These are phyloP conservation scores for Aptenodytes forsteri DNA, from an alignment of 2,113 vertebrate species.

Conservation along the genomic window DNA sequence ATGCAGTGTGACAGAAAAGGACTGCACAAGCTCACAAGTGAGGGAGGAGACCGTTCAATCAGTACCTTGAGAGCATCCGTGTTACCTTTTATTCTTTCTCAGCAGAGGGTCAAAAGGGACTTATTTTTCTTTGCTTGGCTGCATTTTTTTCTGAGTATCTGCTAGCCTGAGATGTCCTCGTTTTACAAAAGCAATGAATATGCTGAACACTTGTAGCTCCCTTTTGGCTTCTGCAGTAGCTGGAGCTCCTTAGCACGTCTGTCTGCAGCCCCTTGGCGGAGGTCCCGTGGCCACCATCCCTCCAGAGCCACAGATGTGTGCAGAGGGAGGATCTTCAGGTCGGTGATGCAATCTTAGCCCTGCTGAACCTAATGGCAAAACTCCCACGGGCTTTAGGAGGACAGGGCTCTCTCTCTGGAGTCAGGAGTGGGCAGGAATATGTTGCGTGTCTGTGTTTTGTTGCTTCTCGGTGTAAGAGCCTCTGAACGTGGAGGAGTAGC, in stretches of 20 bases:
- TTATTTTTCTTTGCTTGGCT: background rate
- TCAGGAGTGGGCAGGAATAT: background rate
- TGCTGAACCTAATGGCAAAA: background rate
- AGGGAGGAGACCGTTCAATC: background rate
- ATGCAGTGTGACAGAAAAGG: background rate
- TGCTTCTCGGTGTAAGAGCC: background rate
- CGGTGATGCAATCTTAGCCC: background rate
- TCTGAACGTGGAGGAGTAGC: background rate
- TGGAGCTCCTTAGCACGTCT: background rate
- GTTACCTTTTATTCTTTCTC: background rate
- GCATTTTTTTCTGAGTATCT: accelerated
- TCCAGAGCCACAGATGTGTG: accelerated
- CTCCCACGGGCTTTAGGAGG: background rate
- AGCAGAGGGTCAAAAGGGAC: background rate
- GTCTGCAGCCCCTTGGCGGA: background rate
- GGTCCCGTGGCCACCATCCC: background rate
- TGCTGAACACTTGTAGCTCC: background rate
- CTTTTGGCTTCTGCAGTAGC: background rate
- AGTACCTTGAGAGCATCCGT: background rate
- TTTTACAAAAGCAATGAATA: background rate
- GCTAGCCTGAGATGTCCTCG: accelerated
- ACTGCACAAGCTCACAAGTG: accelerated
- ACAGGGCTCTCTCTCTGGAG: accelerated
- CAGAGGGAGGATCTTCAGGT: background rate
- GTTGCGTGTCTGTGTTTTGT: no score